Percentiles rank a stretch among this genome's conserved stretches.
phyloP scores from a whole-genome alignment of 2,113 vertebrate species.

The Cephalopholis sonnerati region DNA sequence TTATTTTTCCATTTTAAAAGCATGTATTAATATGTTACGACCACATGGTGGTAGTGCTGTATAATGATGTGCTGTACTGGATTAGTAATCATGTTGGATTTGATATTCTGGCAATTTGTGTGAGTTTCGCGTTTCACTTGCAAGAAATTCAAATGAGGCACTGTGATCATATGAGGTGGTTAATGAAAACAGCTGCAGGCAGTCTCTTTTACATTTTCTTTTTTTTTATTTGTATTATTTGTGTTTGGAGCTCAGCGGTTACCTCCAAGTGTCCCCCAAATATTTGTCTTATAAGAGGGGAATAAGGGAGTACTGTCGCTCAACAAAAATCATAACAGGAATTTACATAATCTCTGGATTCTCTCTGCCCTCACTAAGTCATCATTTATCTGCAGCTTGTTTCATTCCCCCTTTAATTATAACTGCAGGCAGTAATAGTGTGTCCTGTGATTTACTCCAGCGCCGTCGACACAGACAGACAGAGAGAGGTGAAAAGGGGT shows the following conservation, averaged over 20 bases:
- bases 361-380: neutral
- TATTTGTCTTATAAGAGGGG: neutral
- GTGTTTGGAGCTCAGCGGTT: neutral
- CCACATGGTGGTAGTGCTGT: slow-evolving; percentile 70
- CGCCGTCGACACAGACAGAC: neutral
- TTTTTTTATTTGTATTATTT: neutral
- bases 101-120: neutral
- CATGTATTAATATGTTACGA: slow-evolving; percentile 20
- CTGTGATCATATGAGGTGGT: neutral
- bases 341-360: no score
- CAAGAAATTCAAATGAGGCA: neutral
- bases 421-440: slow-evolving; percentile 9
- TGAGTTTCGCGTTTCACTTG: neutral
- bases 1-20: accelerated
- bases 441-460: neutral
- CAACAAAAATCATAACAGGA: neutral
- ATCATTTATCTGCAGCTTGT: slow-evolving; percentile 16
- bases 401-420: slow-evolving; percentile 20
- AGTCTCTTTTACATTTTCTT: neutral
- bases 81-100: no score
- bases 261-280: neutral
- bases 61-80: slow-evolving; percentile 7
- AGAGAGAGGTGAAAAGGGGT: neutral
- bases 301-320: neutral
- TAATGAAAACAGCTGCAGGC: slow-evolving; percentile 4